Base-by-base conservation (phyloP, 2,797 vertebrate species). In the Dicrostonyx torquatus region DNA sequence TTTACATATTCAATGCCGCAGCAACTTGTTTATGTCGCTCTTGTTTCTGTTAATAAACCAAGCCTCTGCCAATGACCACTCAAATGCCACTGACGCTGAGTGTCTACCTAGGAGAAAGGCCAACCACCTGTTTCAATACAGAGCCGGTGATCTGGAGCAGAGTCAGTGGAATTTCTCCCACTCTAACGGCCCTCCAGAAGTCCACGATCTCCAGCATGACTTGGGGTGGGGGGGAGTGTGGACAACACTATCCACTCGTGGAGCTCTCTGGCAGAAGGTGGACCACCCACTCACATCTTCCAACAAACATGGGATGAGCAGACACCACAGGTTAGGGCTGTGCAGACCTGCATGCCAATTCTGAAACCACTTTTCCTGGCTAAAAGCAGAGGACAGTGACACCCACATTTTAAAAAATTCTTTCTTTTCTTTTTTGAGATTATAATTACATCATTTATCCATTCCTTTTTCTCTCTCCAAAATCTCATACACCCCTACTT, bases 21-120 rank as follows among this genome's bases (percentile, higher is more conserved):
- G 22, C 34, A 37, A 15, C 45, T 9, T 68, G 20, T 17, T n/a
- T 50, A 24, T 68, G 13, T 66, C 45, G 17, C 14, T 26, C 58
- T 3, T 90, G 34, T 92, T 78, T 34, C 82, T 98, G 96, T 92
- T 87, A 97, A 95, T 77, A 93, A 94, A 80, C 79, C 78, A 64
- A 96, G 64, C 55, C 15, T 83, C 68, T 60, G 66, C 96, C 95
- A 87, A 97, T 14, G 17, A 6, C 73, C 85, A 22, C 29, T 94
- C 87, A 93, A 97, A 79, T 72, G 73, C 0, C 83, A 80, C 26
- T 2, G 24, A 50, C n/a, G 83, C 76, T 75, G 13, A 50, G 53
- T 66, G 20, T 88, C 87, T 45, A 37, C 13, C 90, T 9, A 34
- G 0, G 13, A 55, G 26, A 84, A 70, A 0, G 60, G 45, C 62